Base-by-base conservation (phyloP, 2,797 vertebrate species). In the Gymnopithys bicolor region DNA sequence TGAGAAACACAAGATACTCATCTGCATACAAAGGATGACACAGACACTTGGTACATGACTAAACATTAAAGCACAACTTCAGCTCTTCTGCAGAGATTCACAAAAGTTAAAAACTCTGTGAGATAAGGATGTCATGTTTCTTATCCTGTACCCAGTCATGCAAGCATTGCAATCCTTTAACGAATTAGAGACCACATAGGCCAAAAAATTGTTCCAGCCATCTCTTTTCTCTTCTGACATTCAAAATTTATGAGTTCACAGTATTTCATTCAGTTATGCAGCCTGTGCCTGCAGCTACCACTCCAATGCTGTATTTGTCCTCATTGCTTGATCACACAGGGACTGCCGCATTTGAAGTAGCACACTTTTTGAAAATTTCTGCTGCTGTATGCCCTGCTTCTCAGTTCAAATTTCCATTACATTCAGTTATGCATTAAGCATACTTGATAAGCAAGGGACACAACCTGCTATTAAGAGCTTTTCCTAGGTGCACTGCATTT, bases 21-120 rank as follows among this genome's bases (percentile, higher is more conserved):
- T 62, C 51, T 90, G 67, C 81, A 73, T 62, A 68, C 41, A 91
- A 90, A 88, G 46, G 48, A 87, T 87, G 77, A 93, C 58, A 78
- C 22, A 87, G 48, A 60, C 24, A 66, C 55, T 73, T 84, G 67
- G 45, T 76, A 85, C 73, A 59, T 4, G 2, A 62, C 33, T 71
- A 62, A 94, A 78, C 58, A 94, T 52, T 39, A 81, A 78, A 62
- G 39, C 49, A 81, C 62, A 78, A 39, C 37, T 73, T 78, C 58
- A 93, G 30, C 15, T 81, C 41, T 56, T 83, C 53, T 75, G n/a
- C 5, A 63, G 82, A 87, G 87, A 62, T 19, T 49, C 56, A 67
- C 1, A 59, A 18, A 87, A 87, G 51, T 58, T 25, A 60, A 18
- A 48, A 84, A 88, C 19, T 4, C 7, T 4, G 27, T 53, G 27